Evolutionary conservation across 64 coral and sea anemone species (phyloP).

Genomic region (Stylophora pistillata): DNA sequence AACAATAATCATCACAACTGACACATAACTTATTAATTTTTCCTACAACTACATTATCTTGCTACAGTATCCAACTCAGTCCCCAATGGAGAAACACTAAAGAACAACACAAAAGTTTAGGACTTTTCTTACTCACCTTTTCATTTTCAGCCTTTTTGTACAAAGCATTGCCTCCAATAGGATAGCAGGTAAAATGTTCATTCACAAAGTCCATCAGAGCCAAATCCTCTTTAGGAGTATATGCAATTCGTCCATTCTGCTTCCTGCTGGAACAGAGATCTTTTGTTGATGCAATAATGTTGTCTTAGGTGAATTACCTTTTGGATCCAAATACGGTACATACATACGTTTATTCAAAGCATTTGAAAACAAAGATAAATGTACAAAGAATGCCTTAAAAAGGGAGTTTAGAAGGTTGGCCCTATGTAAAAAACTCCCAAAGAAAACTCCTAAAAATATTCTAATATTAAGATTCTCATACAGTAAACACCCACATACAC

Average conservation of each 20-base stretch:
- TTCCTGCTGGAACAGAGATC: not conserved
- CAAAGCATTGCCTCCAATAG: conserved; percentile 6
- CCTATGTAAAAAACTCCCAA: too few relatives aligned
- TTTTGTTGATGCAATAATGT: not conserved
- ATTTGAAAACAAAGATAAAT: too few relatives aligned
- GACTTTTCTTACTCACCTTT: not conserved
- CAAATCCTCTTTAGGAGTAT: conserved; percentile 6
- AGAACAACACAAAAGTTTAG: not conserved
- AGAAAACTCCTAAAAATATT: too few relatives aligned
- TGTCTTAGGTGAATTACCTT: not conserved
- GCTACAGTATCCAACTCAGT: too few relatives aligned
- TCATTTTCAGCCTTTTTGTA: conserved; percentile 26
- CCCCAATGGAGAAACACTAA: too few relatives aligned
- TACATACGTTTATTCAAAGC: too few relatives aligned
- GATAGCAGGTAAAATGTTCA: not conserved
- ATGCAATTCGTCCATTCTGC: not conserved
- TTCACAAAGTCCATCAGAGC: conserved; percentile 3
- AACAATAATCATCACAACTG: not conserved
- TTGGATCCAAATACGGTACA: not conserved
- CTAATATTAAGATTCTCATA: too few relatives aligned
- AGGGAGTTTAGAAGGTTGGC: too few relatives aligned
- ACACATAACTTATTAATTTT: too few relatives aligned
- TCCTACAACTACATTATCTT: too few relatives aligned
- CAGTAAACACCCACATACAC: too few relatives aligned
- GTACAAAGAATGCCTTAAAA: too few relatives aligned